phyloP scores from a whole-genome alignment of 2,113 vertebrate species.

The Ranitomeya imitator region DNA sequence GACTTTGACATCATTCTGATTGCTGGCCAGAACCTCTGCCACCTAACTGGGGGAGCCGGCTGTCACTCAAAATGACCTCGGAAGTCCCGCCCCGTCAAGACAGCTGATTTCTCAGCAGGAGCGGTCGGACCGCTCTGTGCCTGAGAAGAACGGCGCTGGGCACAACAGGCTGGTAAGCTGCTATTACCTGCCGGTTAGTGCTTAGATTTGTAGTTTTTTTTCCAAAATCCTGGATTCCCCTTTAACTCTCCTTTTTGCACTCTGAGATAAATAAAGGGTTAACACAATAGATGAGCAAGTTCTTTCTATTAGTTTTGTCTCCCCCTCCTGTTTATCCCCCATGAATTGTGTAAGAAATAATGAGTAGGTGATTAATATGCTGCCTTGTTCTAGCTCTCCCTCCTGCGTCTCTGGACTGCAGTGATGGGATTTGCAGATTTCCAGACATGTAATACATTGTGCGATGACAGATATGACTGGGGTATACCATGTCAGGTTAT shows the following conservation, averaged over 20 bases:
- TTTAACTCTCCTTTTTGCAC: neutral
- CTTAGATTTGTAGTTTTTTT: no score
- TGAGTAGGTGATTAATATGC: constrained; percentile 74
- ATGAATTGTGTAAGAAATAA: constrained; percentile 65
- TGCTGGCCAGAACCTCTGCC: no score
- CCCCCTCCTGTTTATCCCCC: constrained; percentile 64
- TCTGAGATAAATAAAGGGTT: constrained; percentile 52
- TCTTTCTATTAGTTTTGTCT: constrained; percentile 60
- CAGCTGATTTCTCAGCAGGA: no score
- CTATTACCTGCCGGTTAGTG: no score
- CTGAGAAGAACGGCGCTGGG: no score
- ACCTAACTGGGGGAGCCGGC: no score
- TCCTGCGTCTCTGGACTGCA: constrained; percentile 67
- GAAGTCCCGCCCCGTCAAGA: no score
- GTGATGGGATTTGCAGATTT: constrained; percentile 73
- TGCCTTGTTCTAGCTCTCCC: constrained; percentile 69
- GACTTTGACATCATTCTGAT: no score
- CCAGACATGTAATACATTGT: constrained; percentile 68
- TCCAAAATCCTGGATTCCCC: no score
- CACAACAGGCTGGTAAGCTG: no score
- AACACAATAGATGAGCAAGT: constrained; percentile 44
- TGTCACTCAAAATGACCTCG: no score
- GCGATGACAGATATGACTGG: constrained; percentile 66
- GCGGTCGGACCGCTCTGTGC: no score
- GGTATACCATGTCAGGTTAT: constrained; percentile 66